Evolutionary conservation across 2,113 vertebrate species (phyloP).

Genomic region (Alaudala cheleensis): DNA sequence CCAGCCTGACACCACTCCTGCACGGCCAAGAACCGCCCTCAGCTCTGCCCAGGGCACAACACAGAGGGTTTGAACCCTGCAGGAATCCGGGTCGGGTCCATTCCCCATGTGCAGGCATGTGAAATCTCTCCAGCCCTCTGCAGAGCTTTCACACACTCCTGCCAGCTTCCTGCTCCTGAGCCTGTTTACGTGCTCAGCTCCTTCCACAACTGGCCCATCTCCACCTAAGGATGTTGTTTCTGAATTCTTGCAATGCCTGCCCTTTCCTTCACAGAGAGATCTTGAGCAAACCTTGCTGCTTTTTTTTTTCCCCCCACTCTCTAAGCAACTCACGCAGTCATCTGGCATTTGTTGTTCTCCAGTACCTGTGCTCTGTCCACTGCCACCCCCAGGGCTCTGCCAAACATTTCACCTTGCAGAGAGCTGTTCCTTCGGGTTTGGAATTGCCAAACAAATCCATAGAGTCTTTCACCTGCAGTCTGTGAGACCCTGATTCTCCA

Average conservation of each 20-base stretch:
- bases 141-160: background rate
- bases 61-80: background rate
- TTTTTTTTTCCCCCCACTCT: background rate
- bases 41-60: background rate
- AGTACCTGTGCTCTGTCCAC: background rate
- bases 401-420: background rate
- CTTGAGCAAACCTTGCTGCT: background rate
- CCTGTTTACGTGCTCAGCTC: slow-evolving; percentile 7
- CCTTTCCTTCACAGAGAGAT: background rate
- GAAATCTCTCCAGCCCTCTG: background rate
- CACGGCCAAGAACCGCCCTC: fast-evolving
- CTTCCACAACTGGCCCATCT: slow-evolving; percentile 16
- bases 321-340: background rate
- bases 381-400: background rate
- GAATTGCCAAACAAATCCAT: background rate
- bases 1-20: background rate
- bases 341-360: background rate
- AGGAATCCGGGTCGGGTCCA: slow-evolving; percentile 13
- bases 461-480: background rate
- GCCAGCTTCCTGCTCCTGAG: background rate
- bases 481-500: background rate
- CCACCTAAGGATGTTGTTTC: slow-evolving; percentile 33
- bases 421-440: background rate
- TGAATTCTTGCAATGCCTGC: slow-evolving; percentile 44
- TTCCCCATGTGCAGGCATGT: slow-evolving; percentile 17